A percentile compares a stretch with the other conserved stretches of the same genome.
Evolutionary conservation across 2,888 invertebrate species (phyloP).

Genomic region (Deilephila elpenor): DNA sequence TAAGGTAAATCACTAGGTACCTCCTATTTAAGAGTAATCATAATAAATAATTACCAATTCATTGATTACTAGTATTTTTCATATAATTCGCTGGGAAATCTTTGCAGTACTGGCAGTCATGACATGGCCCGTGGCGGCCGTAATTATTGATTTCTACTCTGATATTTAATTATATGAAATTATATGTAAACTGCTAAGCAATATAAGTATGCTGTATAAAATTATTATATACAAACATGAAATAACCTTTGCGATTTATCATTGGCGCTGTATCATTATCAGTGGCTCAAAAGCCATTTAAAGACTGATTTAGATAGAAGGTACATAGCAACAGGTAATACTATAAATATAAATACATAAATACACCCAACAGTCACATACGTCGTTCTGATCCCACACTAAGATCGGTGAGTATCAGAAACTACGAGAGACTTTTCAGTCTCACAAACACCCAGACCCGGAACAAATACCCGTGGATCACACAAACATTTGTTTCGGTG

Average conservation of each 20-base stretch:
- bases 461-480: too few species aligned
- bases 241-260: neutral
- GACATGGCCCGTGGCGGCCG: neutral
- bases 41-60: too few species aligned
- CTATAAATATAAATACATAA: too few species aligned
- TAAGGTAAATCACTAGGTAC: too few species aligned
- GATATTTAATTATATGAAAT: slow-evolving; percentile 23
- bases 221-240: neutral
- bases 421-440: too few species aligned
- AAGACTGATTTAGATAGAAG: slow-evolving; percentile 33
- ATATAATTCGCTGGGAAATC: slow-evolving; percentile 17
- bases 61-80: neutral
- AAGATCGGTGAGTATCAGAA: too few species aligned
- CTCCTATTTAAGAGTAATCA: too few species aligned
- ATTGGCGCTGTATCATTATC: neutral
- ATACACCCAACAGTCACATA: too few species aligned
- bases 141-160: slow-evolving; percentile 22
- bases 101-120: slow-evolving; percentile 1
- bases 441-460: too few species aligned
- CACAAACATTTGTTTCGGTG: too few species aligned
- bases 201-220: slow-evolving; percentile 37
- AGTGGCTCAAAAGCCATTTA: slow-evolving; percentile 45
- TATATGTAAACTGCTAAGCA: slow-evolving; percentile 36
- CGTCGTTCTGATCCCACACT: too few species aligned
- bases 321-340: too few species aligned